Conservation (phyloP, 2,113 vertebrate species). For the Limanda limanda region DNA sequence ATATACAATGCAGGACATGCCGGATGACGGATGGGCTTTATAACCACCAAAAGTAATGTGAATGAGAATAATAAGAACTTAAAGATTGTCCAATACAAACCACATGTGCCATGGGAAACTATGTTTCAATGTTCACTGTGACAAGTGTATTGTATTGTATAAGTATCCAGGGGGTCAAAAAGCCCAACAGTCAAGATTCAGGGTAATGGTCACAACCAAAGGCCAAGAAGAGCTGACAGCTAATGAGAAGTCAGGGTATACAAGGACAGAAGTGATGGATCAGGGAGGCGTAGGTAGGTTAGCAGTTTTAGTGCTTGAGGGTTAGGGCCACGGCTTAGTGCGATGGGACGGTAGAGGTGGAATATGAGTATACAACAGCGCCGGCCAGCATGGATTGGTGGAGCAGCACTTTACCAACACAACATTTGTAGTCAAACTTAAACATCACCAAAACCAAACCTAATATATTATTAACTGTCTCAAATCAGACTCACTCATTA, state of each 20-base stretch:
- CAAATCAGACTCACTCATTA: not conserved
- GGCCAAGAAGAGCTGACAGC: not conserved
- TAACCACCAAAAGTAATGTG: slow-evolving; percentile 51
- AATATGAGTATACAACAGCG: slow-evolving; percentile 39
- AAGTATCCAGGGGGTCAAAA: slow-evolving; percentile 51
- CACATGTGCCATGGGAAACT: not conserved
- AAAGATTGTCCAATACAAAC: not conserved
- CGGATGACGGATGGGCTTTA: slow-evolving; percentile 53
- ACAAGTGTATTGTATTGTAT: not conserved
- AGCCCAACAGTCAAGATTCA: slow-evolving; percentile 52
- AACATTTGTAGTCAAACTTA: slow-evolving; percentile 2
- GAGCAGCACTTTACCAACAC: slow-evolving; percentile 71
- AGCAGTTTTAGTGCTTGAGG: slow-evolving; percentile 63
- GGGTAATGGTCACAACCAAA: slow-evolving; percentile 25
- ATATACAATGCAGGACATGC: slow-evolving; percentile 68
- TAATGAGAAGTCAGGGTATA: slow-evolving; percentile 1
- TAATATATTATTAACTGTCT: not conserved
- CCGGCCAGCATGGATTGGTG: slow-evolving; percentile 61
- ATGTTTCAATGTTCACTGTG: slow-evolving; percentile 1
- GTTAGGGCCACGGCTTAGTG: slow-evolving; percentile 41
- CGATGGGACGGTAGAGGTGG: slow-evolving; percentile 25
- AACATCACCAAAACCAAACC: slow-evolving; percentile 11
- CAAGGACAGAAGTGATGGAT: slow-evolving; percentile 23
- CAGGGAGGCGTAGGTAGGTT: slow-evolving; percentile 23
- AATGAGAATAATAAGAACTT: not conserved